A percentile compares a stretch with the other conserved stretches of the same genome.
Evolutionary conservation across 2,888 invertebrate species (phyloP).

Genomic region (Axea sp.): DNA sequence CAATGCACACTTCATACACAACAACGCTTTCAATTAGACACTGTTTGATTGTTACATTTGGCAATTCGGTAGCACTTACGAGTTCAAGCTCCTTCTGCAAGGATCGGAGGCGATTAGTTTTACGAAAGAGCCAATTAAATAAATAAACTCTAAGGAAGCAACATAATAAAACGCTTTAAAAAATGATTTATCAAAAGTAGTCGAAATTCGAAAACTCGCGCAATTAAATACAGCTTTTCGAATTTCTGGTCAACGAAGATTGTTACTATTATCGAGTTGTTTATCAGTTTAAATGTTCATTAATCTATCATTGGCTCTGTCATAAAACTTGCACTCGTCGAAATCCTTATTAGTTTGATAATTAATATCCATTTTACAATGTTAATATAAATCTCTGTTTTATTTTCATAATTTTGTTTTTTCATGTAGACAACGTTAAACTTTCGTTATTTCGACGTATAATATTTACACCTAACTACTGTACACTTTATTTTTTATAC

Average conservation of each 20-base stretch:
- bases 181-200: conserved; percentile 26
- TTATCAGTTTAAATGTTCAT: too few relatives aligned
- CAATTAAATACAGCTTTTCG: too few relatives aligned
- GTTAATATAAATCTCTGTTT: conserved; percentile 63
- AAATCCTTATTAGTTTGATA: conserved; percentile 39
- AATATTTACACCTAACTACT: conserved; percentile 69
- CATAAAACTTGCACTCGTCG: conserved; percentile 33
- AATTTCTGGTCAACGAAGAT: too few relatives aligned
- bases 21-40: conserved; percentile 66
- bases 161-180: conserved; percentile 1
- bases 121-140: conserved; percentile 21
- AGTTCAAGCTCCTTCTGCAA: conserved; percentile 70
- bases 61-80: conserved; percentile 74
- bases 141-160: too few relatives aligned
- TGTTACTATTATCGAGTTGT: too few relatives aligned
- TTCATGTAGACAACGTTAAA: conserved; percentile 65
- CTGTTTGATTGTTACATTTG: conserved; percentile 75
- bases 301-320: too few relatives aligned
- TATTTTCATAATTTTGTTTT: conserved; percentile 30
- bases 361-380: conserved; percentile 55
- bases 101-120: conserved; percentile 38
- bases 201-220: background rate
- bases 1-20: conserved; percentile 29
- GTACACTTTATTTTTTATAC: conserved; percentile 62
- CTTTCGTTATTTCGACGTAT: conserved; percentile 64